Percentiles rank a stretch among this genome's conserved stretches.
These are phyloP conservation scores for Epizoanthus ramosus DNA, from an alignment of 92 coral and sea anemone genomes.

Conservation along the genomic window DNA sequence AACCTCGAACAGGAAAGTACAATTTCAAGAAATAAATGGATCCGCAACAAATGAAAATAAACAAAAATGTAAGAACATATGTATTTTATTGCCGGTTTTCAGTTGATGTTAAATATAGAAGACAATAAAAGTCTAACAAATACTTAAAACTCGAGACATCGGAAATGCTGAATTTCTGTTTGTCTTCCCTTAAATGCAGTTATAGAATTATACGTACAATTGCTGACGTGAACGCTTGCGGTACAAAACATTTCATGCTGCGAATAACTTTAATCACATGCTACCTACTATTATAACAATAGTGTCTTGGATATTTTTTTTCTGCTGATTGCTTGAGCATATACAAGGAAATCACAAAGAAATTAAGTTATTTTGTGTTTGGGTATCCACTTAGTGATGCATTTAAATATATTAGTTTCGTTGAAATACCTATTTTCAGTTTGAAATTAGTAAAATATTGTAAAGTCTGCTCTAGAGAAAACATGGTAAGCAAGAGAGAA, in stretches of 20 bases:
- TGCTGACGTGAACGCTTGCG: constrained; percentile 12
- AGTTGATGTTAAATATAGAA: neutral
- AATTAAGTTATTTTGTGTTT: neutral
- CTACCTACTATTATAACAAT: neutral
- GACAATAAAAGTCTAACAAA: neutral
- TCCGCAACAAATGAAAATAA: neutral
- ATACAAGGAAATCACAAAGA: constrained; percentile 6
- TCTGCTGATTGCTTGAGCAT: neutral
- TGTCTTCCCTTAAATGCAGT: neutral
- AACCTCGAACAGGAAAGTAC: neutral
- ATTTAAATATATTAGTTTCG: no score
- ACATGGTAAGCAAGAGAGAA: neutral
- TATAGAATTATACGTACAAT: neutral
- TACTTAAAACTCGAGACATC: neutral
- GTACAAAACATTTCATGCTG: constrained; percentile 23
- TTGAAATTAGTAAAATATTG: neutral
- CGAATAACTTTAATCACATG: neutral
- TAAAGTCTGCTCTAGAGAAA: neutral
- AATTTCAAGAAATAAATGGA: constrained; percentile 9
- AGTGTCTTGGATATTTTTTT: neutral
- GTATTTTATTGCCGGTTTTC: neutral
- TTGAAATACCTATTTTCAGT: neutral
- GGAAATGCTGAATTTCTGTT: constrained; percentile 1
- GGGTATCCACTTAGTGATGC: no score
- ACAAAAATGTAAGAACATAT: neutral